Evolutionary conservation across 2,113 vertebrate species (phyloP).

Genomic region (Bubo bubo): DNA sequence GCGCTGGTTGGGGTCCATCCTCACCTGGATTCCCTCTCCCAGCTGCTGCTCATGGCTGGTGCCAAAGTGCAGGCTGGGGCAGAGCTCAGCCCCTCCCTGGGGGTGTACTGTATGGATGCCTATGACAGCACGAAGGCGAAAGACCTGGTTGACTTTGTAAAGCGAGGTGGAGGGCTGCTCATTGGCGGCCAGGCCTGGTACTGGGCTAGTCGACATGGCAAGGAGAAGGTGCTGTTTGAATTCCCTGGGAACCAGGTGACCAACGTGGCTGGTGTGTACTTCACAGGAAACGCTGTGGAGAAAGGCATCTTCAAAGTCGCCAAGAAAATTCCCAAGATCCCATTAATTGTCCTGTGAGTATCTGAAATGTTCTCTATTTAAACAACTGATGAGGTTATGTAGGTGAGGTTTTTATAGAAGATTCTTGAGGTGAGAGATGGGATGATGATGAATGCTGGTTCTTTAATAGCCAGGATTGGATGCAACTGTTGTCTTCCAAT

Average conservation of each 20-base stretch:
- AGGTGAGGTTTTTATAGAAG: background rate
- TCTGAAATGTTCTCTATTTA: background rate
- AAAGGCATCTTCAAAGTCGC: slow-evolving; percentile 75
- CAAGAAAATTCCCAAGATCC: slow-evolving; percentile 82
- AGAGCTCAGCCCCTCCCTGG: slow-evolving; percentile 50
- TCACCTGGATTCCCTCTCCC: slow-evolving; percentile 58
- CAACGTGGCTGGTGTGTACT: slow-evolving; percentile 86
- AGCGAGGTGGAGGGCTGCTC: slow-evolving; percentile 84
- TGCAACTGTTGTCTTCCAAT: background rate
- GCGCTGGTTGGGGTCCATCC: slow-evolving; percentile 75
- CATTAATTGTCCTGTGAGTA: slow-evolving; percentile 82
- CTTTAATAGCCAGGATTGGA: background rate
- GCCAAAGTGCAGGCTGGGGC: slow-evolving; percentile 51
- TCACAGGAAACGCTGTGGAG: slow-evolving; percentile 74
- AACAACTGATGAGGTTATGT: background rate
- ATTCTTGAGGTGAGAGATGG: background rate
- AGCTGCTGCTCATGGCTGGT: slow-evolving; percentile 67
- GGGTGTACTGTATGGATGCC: slow-evolving; percentile 82
- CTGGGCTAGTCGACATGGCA: slow-evolving; percentile 77
- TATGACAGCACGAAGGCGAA: slow-evolving; percentile 67
- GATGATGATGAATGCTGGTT: background rate
- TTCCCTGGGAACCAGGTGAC: slow-evolving; percentile 88
- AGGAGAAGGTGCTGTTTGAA: slow-evolving; percentile 74
- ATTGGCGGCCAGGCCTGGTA: slow-evolving; percentile 86
- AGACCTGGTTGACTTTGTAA: slow-evolving; percentile 80